A percentile compares a stretch with the other conserved stretches of the same genome.
These are phyloP conservation scores for Dione vanillae DNA, from an alignment of 2,888 invertebrate species.

Conservation along the genomic window DNA sequence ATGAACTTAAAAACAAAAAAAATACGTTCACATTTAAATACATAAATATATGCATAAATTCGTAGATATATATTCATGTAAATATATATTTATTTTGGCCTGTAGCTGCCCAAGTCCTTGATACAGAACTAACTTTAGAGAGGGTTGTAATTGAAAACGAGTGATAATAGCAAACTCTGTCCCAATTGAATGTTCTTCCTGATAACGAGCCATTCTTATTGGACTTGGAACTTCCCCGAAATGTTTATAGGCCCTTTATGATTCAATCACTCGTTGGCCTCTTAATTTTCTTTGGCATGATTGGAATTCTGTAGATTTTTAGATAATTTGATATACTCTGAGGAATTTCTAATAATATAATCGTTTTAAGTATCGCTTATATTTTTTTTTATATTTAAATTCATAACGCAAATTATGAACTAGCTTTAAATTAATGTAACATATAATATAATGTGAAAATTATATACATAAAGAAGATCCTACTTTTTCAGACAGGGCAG, in stretches of 20 bases:
- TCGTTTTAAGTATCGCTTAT: no score
- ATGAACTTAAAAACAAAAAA: background rate
- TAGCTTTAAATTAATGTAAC: no score
- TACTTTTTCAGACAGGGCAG: no score
- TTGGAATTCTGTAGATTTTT: conserved; percentile 24
- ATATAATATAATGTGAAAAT: no score
- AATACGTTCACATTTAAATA: no score
- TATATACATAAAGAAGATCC: no score
- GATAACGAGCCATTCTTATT: conserved; percentile 40
- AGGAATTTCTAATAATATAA: background rate
- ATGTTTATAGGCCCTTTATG: conserved; percentile 39
- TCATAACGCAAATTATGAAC: no score
- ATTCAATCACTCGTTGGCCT: conserved; percentile 43
- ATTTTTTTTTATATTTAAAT: no score
- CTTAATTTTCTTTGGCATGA: conserved; percentile 28
- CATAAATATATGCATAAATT: background rate
- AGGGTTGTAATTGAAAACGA: conserved; percentile 53
- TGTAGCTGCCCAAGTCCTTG: conserved; percentile 15
- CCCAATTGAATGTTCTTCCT: conserved; percentile 37
- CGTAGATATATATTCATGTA: background rate
- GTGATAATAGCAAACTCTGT: conserved; percentile 48
- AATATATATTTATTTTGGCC: background rate
- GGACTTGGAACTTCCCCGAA: conserved; percentile 32
- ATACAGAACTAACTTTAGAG: conserved; percentile 26
- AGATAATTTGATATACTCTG: background rate